These are phyloP conservation scores for Tinamus guttatus DNA, from an alignment of 2,113 vertebrate species.

Conservation along the genomic window DNA sequence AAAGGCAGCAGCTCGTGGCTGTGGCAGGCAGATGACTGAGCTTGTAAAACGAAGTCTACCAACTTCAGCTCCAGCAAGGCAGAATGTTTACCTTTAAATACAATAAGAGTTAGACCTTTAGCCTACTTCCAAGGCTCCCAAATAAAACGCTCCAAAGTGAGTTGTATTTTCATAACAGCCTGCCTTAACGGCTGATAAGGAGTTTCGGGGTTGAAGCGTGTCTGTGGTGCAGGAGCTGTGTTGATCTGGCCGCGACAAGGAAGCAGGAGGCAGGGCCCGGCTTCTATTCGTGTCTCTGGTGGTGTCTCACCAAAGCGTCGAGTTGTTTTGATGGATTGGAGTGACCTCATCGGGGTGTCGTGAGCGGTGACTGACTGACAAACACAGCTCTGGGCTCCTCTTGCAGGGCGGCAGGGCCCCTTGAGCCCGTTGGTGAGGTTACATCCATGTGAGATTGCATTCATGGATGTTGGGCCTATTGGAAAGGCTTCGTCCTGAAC, in stretches of 20 bases:
- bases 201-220: not conserved
- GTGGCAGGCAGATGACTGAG: not conserved
- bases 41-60: not conserved
- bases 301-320: not conserved
- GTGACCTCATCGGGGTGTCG: not conserved
- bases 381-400: fast-evolving
- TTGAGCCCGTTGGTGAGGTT: not conserved
- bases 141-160: not conserved
- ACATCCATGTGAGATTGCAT: fast-evolving
- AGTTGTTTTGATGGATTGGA: not conserved
- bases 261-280: not conserved
- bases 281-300: not conserved
- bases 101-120: not conserved
- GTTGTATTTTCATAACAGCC: not conserved
- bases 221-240: not conserved
- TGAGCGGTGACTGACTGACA: not conserved
- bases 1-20: not conserved
- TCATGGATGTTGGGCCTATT: not conserved
- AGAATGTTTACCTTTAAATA: not conserved
- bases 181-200: not conserved
- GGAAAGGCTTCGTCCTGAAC: not conserved
- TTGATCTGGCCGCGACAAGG: not conserved
- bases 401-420: not conserved
- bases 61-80: not conserved
- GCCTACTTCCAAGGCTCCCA: not conserved